Evolutionary conservation across 2,797 vertebrate genomes (phyloP), one percentile per base, ranked within the genome.

Genomic region (Antennarius maculatus): DNA sequence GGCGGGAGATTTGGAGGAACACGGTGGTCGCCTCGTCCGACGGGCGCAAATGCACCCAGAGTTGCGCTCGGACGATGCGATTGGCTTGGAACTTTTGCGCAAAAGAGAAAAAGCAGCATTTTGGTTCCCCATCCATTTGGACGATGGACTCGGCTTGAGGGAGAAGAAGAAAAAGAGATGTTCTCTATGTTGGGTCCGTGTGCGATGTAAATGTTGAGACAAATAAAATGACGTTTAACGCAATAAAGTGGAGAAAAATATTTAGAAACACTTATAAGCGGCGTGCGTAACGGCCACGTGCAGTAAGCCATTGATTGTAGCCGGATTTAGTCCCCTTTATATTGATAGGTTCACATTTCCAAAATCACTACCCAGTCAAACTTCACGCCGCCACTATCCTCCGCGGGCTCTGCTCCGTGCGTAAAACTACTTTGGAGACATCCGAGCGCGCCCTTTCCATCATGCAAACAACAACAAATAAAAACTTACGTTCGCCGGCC

Each of bases 31-130:
- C 92, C 85, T 95, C 95, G 65, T 91, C 90, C 68, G 96, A 85
- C 16, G 94, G 88, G 47, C 96, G 95, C 89, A 99, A 92, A 91
- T 99, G 92, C 67, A 99, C 96, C 97, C 97, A 99, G 59, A 99
- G 94, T 80, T 99, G 96, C 57, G 97, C 97, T 27, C 95, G 95
- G 42, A 97, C 91, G 46, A 99, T 91, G 83, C 96, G 97, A 76
- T 89, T 96, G 76, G 94, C 92, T 74, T 97, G 97, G 74, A 98
- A 94, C 93, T 95, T 98, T 76, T 95, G 95, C 50, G 92, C 94
- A 84, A 99, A 95, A 65, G 97, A 96, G 93, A 99, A 99, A 81
- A 96, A 94, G 90, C 98, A 99, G 93, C 98, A 99, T 88, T 92
- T 97, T 46, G 96, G 96, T 80, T 94, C 94, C 64, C 92, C 95